phyloP scores from a whole-genome alignment of 2,888 invertebrate species.

The Cryptocheilus praepositus region DNA sequence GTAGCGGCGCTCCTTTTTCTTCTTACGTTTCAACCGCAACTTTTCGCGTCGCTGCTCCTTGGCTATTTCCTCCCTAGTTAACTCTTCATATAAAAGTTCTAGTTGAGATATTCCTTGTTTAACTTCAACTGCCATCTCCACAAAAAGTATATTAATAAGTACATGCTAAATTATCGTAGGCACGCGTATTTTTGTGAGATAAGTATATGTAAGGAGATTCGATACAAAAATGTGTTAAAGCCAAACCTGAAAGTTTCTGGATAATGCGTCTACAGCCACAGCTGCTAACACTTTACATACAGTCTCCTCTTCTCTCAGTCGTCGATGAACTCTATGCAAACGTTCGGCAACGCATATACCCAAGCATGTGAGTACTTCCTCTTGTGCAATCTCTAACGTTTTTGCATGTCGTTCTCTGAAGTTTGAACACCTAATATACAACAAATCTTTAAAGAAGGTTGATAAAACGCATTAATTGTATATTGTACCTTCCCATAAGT shows the following conservation, averaged over 20 bases:
- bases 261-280: slow-evolving; percentile 89
- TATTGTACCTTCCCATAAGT: slow-evolving; percentile 84
- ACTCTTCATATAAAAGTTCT: slow-evolving; percentile 90
- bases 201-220: background rate
- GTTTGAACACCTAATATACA: slow-evolving; percentile 20
- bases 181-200: background rate
- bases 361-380: slow-evolving; percentile 95
- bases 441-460: slow-evolving; percentile 6
- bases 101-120: slow-evolving; percentile 93
- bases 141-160: background rate
- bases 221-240: slow-evolving; percentile 23
- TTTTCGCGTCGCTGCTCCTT: slow-evolving; percentile 91
- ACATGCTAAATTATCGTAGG: background rate
- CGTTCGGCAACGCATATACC: slow-evolving; percentile 95
- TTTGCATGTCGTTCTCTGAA: slow-evolving; percentile 92
- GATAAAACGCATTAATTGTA: slow-evolving; percentile 22
- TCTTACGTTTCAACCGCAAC: slow-evolving; percentile 85
- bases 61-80: slow-evolving; percentile 89
- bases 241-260: slow-evolving; percentile 86
- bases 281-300: slow-evolving; percentile 96
- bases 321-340: slow-evolving; percentile 89
- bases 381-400: slow-evolving; percentile 97
- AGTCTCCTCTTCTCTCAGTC: slow-evolving; percentile 92
- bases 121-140: slow-evolving; percentile 87
- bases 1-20: slow-evolving; percentile 83